Evolutionary conservation across 2,113 vertebrate species (phyloP).

Genomic region (Cebus imitator): DNA sequence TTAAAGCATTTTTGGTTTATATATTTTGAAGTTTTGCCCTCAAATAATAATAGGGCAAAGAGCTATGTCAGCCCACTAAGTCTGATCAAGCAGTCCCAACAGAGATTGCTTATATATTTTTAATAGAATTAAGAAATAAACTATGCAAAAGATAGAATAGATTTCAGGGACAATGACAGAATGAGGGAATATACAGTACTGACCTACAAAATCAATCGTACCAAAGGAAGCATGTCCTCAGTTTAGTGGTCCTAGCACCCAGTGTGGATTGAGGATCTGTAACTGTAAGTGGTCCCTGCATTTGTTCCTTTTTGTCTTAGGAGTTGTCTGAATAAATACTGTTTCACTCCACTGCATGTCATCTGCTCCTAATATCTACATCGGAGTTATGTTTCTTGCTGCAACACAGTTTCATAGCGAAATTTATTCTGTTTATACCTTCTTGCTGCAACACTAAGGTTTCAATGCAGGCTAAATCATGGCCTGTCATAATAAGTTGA

Average conservation of each 20-base stretch:
- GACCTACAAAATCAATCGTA: background rate
- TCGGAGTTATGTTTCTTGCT: background rate
- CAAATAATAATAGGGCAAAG: background rate
- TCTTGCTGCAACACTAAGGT: background rate
- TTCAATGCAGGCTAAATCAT: background rate
- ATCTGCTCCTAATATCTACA: background rate
- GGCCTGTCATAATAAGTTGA: background rate
- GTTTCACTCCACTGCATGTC: background rate
- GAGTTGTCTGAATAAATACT: background rate
- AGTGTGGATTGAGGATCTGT: background rate
- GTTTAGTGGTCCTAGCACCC: background rate
- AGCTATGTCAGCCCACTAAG: background rate
- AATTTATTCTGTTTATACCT: background rate
- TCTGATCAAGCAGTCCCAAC: background rate
- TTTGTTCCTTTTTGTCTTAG: background rate
- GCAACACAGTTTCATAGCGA: background rate
- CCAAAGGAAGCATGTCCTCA: background rate
- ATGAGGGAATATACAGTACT: background rate
- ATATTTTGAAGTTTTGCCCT: background rate
- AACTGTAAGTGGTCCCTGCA: background rate
- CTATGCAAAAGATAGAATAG: background rate
- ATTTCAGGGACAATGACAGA: background rate
- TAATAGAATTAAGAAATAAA: background rate
- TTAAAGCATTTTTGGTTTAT: background rate
- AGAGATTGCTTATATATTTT: background rate